phyloP scores from a whole-genome alignment of 1,140 invertebrate genomes.

The Periplaneta americana region DNA sequence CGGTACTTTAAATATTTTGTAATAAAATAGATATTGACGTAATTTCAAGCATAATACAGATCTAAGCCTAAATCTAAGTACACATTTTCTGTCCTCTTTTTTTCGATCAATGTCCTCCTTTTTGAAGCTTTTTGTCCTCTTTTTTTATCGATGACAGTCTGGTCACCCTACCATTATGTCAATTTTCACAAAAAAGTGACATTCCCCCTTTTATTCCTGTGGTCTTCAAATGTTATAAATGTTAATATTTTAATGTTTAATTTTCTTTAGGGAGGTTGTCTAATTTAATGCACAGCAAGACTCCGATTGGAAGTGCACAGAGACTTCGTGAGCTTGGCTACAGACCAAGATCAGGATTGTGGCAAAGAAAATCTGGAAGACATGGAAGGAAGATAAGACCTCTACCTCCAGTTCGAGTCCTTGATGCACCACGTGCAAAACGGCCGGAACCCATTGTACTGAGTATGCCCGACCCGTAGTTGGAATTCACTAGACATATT shows the following conservation, averaged over 20 bases:
- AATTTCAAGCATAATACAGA: too few relatives aligned
- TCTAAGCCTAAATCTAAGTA: too few relatives aligned
- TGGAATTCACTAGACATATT: too few relatives aligned
- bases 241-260: background rate
- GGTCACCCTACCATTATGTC: too few relatives aligned
- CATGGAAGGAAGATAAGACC: conserved; percentile 81
- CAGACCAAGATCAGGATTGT: conserved; percentile 85
- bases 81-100: background rate
- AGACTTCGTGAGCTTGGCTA: conserved; percentile 78
- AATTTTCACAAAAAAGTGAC: too few relatives aligned
- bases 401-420: conserved; percentile 46
- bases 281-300: conserved; percentile 66
- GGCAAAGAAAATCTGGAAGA: conserved; percentile 85
- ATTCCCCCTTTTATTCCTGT: background rate
- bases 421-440: conserved; percentile 11
- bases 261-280: conserved; percentile 67
- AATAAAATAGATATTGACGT: too few relatives aligned
- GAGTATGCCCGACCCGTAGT: background rate
- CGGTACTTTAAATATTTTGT: too few relatives aligned
- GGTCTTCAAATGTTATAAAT: background rate
- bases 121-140: background rate
- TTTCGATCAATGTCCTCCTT: background rate
- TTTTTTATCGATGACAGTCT: too few relatives aligned
- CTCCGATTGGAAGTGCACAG: conserved; percentile 78
- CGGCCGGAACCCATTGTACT: background rate